Base-by-base conservation (phyloP, 2,113 vertebrate species). In the Nothoprocta perdicaria region DNA sequence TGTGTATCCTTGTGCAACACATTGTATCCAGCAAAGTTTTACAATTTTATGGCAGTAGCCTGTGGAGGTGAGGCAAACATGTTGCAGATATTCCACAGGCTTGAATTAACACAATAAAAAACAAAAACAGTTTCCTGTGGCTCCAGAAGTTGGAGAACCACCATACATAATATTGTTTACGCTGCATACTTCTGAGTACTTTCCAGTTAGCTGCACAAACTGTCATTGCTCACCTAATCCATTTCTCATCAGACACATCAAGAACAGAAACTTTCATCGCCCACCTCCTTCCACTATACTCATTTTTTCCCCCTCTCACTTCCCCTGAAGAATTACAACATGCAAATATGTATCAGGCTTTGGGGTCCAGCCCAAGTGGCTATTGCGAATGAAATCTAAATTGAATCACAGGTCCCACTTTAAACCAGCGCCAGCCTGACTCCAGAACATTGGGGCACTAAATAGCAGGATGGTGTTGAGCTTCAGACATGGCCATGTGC, bases 161-260 rank as follows among this genome's bases (percentile, higher is more conserved):
- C 27, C 5, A 5, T 0, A 0, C 35, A 0, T 21, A 10, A 35
- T n/a, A 48, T 48, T 53, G 61, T 68, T 27, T 48, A 23, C 45
- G 7, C 50, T 43, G 65, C 88, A 60, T n/a, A 45, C 22, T 18
- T 71, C 80, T 77, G 69, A 63, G 41, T 79, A 33, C 14, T 84
- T 50, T 50, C 74, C 2, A 2, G 48, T 92, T 85, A 52, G 57
- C 68, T 46, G 31, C 3, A 1, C 19, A 73, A 38, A 26, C 66
- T 95, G 46, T 79, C 41, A 69, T n/a, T 31, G 29, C 27, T 41
- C n/a, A 15, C 16, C 33, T 14, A 46, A 38, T 57, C 29, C 31
- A 57, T 57, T 57, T 57, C 53, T 57, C 53, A 57, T 57, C 53
- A 17, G 53, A 57, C 12, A 67, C 52, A 31, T 35, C 22, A 38